Evolutionary conservation across 2,113 vertebrate species (phyloP), one percentile per base, ranked within the genome.

Genomic region (Pseudopipra pipra): DNA sequence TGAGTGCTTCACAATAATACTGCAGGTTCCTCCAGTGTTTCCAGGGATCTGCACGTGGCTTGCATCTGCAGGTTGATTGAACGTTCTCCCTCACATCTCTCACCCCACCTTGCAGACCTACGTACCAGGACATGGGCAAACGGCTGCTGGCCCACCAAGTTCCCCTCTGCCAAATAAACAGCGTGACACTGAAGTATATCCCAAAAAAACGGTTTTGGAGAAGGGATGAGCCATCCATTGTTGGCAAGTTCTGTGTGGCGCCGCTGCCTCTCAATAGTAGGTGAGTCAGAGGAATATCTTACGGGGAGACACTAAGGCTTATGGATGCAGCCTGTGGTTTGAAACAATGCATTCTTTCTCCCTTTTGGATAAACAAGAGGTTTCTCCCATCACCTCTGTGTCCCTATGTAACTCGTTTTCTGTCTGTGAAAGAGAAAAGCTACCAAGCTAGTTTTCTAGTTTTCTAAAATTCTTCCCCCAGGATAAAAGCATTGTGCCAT

Each of bases 201-300:
- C 78, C 96, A 77, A 90, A 85, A 56, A 87, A 61, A 6, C 49
- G 6, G 0, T 85, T 97, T n/a, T 98, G 97, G 97, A 96, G 28
- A 70, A 98, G 89, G 85, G 95, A 97, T 10, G 85, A 62, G 37
- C 35, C 83, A 25, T 59, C 31, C 6, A 19, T 98, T 23, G 31
- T 31, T 0, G 98, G 98, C 87, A 97, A 46, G 35, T 96, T 98
- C 95, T 98, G 98, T 52, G 93, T 92, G 4, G 95, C 96, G 0
- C 85, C 76, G 0, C 85, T 98, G 85, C 98, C 98, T 4, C 80
- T 98, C 31, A 37, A 87, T 18, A 94, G 91, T 93, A 97, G 94
- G 98, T 98, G 97, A 95, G 92, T 72, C 52, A 80, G 37, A 28
- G 72, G 27, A 49, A 28, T 47, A 28, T 59, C 9, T 2, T 28